Evolutionary conservation across 35 echinoderm and acorn worm genomes (phyloP).

Genomic region (Heliocidaris tuberculata): DNA sequence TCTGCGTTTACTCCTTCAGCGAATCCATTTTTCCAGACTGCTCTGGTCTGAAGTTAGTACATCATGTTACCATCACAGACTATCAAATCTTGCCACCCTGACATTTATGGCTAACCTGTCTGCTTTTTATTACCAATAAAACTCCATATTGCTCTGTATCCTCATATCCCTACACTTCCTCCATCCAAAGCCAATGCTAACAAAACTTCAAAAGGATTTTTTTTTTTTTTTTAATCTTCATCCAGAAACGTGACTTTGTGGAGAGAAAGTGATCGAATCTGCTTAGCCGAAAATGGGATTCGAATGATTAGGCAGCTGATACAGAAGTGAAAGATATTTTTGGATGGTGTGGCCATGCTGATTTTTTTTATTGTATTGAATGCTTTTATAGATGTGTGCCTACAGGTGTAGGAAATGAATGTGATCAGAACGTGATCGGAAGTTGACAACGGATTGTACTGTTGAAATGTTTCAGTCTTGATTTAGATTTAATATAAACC

Average conservation of each 20-base stretch:
- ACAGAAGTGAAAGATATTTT: not conserved
- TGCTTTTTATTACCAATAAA: slow-evolving; percentile 21
- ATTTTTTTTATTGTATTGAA: not conserved
- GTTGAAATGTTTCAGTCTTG: no score
- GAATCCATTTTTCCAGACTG: not conserved
- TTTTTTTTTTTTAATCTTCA: no score
- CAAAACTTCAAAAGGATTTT: no score
- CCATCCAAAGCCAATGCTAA: no score
- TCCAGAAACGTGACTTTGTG: no score
- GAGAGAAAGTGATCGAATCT: not conserved
- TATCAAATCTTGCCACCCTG: not conserved
- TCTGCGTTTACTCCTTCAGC: no score
- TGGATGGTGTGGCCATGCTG: not conserved
- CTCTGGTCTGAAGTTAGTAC: not conserved
- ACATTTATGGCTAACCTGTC: not conserved
- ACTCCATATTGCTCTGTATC: not conserved
- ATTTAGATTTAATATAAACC: no score
- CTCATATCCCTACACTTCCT: no score
- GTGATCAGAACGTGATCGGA: no score
- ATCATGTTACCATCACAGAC: not conserved
- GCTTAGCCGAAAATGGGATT: not conserved
- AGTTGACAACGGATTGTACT: no score
- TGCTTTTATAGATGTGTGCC: not conserved
- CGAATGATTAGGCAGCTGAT: not conserved
- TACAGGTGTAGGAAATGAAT: no score